Base-by-base conservation (phyloP, 2,113 vertebrate genomes). In the Arenaria interpres region DNA sequence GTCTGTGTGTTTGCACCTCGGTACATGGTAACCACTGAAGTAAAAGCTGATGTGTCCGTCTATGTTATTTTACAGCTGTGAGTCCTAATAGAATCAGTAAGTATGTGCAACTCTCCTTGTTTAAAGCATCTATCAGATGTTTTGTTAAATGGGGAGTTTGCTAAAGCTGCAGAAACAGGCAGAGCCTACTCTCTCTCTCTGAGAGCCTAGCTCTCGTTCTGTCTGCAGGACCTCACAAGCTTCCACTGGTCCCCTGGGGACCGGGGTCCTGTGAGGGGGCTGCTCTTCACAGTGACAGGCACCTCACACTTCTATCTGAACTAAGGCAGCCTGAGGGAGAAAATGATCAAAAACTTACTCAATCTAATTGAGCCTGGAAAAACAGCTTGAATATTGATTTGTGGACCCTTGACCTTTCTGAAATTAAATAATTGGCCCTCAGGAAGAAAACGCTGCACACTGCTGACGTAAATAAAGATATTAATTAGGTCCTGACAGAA, bases 341-440 rank as follows among this genome's bases (percentile, higher is more conserved):
- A 83, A 90, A 90, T 48, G 2, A 59, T 71, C 63, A 93, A 83
- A 94, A 90, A 62, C 35, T 57, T 83, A 56, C 32, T 85, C 78
- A 56, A 27, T 37, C 80, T 84, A 84, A 80, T 37, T 84, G 18
- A 92, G 37, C 28, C 83, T 89, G 37, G 68, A 84, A 92, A 96
- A 96, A 56, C 21, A 72, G 46, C 84, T 86, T 86, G 54, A 85
- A 90, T 92, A 92, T 87, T 87, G 94, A 87, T 92, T 90, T 84
- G 32, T 77, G 41, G 28, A 39, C 68, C 35, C 43, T 54, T 89
- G 69, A 96, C 89, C 89, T 91, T 86, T 88, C 24, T 15, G 25
- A 91, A 92, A 96, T 91, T 67, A 64, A 13, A 63, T 84, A 94
- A 95, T 78, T 85, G 64, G 51, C 48, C 64, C 73, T 81, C 12